These are phyloP conservation scores for Marmota flaviventris DNA, from an alignment of 2,113 vertebrate species.

Conservation along the genomic window DNA sequence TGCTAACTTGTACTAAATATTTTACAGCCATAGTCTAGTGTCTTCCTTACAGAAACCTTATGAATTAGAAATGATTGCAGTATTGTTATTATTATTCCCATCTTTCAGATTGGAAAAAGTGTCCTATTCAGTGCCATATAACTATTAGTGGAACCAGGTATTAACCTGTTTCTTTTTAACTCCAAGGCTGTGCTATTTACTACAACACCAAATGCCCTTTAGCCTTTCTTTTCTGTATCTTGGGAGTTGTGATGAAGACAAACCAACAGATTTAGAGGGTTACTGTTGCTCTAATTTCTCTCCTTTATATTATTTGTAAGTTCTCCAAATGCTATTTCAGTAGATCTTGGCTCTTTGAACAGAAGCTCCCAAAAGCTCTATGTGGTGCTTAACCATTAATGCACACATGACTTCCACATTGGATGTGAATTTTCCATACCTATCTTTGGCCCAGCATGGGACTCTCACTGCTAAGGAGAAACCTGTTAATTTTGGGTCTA, in stretches of 20 bases:
- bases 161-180: conserved; percentile 5
- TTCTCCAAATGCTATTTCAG: conserved; percentile 22
- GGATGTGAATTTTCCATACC: conserved; percentile 38
- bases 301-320: conserved; percentile 47
- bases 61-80: conserved; percentile 18
- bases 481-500: neutral
- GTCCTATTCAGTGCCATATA: neutral
- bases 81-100: conserved; percentile 23
- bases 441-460: conserved; percentile 3
- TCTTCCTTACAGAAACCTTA: neutral
- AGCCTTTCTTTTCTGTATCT: conserved; percentile 40
- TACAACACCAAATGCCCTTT: neutral
- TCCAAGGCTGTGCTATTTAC: neutral
- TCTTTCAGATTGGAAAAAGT: conserved; percentile 38
- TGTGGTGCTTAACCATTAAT: neutral
- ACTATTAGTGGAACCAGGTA: neutral
- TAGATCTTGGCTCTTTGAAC: conserved; percentile 35
- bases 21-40: neutral
- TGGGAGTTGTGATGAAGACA: conserved; percentile 48
- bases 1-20: conserved; percentile 39
- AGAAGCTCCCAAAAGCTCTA: conserved; percentile 1
- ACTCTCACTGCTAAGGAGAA: conserved; percentile 42
- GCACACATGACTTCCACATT: neutral
- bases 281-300: neutral
- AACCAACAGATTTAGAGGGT: conserved; percentile 14